phyloP scores from a whole-genome alignment of 2,888 invertebrate species.

The Galerucella nymphaeae region DNA sequence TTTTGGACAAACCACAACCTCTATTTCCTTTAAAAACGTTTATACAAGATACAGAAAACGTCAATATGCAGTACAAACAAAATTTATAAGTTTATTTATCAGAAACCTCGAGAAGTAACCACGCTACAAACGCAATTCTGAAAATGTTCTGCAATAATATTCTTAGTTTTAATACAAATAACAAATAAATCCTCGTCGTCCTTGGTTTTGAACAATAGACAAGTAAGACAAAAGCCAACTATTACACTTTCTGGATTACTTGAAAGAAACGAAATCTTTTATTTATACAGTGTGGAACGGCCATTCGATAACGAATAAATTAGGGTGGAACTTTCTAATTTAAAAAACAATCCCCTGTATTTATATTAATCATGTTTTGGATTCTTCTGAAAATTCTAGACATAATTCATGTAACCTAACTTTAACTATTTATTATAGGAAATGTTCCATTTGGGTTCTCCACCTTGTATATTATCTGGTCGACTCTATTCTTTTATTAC shows the following conservation, averaged over 20 bases:
- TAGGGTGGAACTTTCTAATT: too few relatives aligned
- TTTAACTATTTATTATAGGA: too few relatives aligned
- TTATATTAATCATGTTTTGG: too few relatives aligned
- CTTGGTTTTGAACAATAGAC: conserved; percentile 17
- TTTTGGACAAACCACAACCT: too few relatives aligned
- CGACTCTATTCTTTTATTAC: conserved; percentile 6
- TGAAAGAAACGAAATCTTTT: not conserved
- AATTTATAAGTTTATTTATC: not conserved
- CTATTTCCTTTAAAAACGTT: too few relatives aligned
- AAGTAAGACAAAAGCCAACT: conserved; percentile 16
- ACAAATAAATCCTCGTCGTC: conserved; percentile 10
- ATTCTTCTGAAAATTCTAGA: too few relatives aligned
- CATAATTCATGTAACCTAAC: too few relatives aligned
- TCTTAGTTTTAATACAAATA: conserved; percentile 1
- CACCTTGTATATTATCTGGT: too few relatives aligned
- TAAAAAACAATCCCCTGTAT: too few relatives aligned
- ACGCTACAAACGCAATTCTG: not conserved
- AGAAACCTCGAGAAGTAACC: not conserved
- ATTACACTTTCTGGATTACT: conserved; percentile 11
- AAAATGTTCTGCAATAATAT: not conserved
- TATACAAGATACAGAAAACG: not conserved
- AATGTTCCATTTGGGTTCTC: too few relatives aligned
- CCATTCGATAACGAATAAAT: too few relatives aligned
- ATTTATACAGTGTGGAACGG: not conserved
- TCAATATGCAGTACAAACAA: not conserved